phyloP scores from a whole-genome alignment of 1,140 invertebrate species.

The Dendroctonus valens region DNA sequence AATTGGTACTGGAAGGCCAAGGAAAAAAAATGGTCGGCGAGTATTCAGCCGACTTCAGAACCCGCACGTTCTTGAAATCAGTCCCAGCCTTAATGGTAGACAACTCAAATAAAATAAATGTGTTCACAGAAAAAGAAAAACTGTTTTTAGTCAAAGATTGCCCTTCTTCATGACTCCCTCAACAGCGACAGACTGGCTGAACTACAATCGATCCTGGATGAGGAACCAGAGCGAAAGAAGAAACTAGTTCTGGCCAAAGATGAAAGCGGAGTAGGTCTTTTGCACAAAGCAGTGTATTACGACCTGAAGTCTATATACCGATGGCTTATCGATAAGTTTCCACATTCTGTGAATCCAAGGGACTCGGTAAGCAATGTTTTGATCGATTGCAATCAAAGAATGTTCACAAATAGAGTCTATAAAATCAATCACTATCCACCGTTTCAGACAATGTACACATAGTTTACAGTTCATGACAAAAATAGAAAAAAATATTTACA shows the following conservation, averaged over 20 bases:
- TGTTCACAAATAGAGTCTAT: too few species aligned
- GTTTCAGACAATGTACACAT: too few species aligned
- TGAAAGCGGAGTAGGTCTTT: conserved; percentile 67
- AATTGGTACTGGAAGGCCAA: conserved; percentile 75
- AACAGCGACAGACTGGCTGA: conserved; percentile 65
- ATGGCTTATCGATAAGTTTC: conserved; percentile 74
- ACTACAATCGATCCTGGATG: conserved; percentile 60
- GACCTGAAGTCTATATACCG: conserved; percentile 70
- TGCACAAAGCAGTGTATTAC: conserved; percentile 79
- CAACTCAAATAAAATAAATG: conserved; percentile 18
- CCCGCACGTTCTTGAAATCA: conserved; percentile 65
- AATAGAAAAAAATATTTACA: too few species aligned
- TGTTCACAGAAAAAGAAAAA: conserved; percentile 4
- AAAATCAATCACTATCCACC: too few species aligned
- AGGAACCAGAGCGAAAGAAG: conserved; percentile 59
- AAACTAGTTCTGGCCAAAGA: conserved; percentile 70
- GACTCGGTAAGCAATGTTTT: conserved; percentile 65
- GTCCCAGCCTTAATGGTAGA: conserved; percentile 68
- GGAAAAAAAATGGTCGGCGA: conserved; percentile 69
- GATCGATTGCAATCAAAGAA: too few species aligned
- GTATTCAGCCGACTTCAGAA: conserved; percentile 63
- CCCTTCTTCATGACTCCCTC: conserved; percentile 69
- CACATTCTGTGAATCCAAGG: conserved; percentile 67
- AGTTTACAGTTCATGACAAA: too few species aligned
- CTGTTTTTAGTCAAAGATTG: conserved; percentile 60